Conservation (phyloP, 2,797 vertebrate genomes). For the Mallotus villosus region DNA sequence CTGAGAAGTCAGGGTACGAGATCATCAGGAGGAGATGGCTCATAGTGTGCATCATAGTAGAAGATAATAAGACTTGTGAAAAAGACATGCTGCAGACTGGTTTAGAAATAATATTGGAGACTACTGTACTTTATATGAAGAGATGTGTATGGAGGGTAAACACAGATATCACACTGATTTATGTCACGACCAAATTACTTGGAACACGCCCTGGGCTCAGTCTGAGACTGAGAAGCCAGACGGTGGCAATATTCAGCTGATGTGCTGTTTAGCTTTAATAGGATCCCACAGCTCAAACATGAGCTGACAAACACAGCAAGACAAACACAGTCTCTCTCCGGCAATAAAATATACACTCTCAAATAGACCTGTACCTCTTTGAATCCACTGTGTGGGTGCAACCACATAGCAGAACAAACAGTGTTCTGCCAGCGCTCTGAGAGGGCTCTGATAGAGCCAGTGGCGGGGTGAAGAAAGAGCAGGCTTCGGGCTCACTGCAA, state of each 20-base stretch:
- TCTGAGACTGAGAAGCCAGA: constrained; percentile 71
- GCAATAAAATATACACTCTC: constrained; percentile 81
- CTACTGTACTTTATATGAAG: constrained; percentile 50
- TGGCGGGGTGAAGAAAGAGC: constrained; percentile 75
- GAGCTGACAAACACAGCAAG: constrained; percentile 78
- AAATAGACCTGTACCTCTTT: constrained; percentile 85
- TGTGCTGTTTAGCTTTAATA: constrained; percentile 84
- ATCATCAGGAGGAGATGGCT: not conserved
- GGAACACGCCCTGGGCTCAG: constrained; percentile 66
- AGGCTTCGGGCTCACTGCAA: constrained; percentile 71
- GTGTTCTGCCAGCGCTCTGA: constrained; percentile 88
- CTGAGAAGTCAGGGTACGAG: too few species aligned
- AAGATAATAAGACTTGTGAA: not conserved
- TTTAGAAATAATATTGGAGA: constrained; percentile 26
- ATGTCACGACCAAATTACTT: constrained; percentile 73
- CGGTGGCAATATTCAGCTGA: constrained; percentile 78
- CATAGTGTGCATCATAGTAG: not conserved
- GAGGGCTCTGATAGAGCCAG: constrained; percentile 88
- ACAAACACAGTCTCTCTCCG: constrained; percentile 80
- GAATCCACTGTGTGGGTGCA: constrained; percentile 85
- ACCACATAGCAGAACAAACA: constrained; percentile 95
- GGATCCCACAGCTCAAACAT: constrained; percentile 77
- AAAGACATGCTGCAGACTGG: not conserved
- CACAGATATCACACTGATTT: constrained; percentile 60
- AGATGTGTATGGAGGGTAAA: constrained; percentile 65